Percentiles rank a stretch among this genome's conserved stretches.
Evolutionary conservation across 2,888 invertebrate genomes (phyloP).

Genomic region (Sarcophaga variegata): DNA sequence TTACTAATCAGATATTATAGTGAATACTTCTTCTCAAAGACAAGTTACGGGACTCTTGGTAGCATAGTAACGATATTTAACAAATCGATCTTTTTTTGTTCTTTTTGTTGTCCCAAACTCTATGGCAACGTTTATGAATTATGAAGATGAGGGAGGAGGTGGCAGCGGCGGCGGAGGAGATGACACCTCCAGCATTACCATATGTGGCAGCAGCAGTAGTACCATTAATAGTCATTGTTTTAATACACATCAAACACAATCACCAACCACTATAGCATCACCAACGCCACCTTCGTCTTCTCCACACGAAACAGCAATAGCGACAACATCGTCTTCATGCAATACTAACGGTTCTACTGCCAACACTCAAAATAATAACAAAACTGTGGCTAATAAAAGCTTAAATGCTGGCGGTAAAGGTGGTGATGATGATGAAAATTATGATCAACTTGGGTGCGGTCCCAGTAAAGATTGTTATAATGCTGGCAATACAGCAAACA

Average conservation of each 20-base stretch:
- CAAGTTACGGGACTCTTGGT: background rate
- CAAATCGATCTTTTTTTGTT: slow-evolving; percentile 12
- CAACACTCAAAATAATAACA: slow-evolving; percentile 54
- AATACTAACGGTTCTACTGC: slow-evolving; percentile 56
- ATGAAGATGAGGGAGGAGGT: slow-evolving; percentile 51
- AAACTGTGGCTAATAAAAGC: slow-evolving; percentile 16
- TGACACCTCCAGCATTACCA: slow-evolving; percentile 66
- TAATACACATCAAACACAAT: slow-evolving; percentile 62
- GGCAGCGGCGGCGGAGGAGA: slow-evolving; percentile 55
- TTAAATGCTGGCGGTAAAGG: slow-evolving; percentile 8
- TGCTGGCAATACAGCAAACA: slow-evolving; percentile 54
- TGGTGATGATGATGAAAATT: slow-evolving; percentile 24
- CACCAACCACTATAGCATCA: slow-evolving; percentile 64
- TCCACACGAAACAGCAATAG: slow-evolving; percentile 47
- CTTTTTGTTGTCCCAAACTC: slow-evolving; percentile 17
- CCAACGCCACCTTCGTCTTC: slow-evolving; percentile 57
- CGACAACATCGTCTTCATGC: slow-evolving; percentile 12
- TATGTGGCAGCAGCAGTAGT: slow-evolving; percentile 58
- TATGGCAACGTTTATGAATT: slow-evolving; percentile 64
- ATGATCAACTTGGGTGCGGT: slow-evolving; percentile 55
- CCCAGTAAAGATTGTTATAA: slow-evolving; percentile 66
- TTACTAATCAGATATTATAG: slow-evolving; percentile 48
- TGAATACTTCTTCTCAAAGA: slow-evolving; percentile 28
- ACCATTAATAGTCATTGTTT: slow-evolving; percentile 58
- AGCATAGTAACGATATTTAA: background rate